Evolutionary conservation across 2,113 vertebrate genomes (phyloP), one percentile per base, ranked within the genome.

Genomic region (Callionymus lyra): DNA sequence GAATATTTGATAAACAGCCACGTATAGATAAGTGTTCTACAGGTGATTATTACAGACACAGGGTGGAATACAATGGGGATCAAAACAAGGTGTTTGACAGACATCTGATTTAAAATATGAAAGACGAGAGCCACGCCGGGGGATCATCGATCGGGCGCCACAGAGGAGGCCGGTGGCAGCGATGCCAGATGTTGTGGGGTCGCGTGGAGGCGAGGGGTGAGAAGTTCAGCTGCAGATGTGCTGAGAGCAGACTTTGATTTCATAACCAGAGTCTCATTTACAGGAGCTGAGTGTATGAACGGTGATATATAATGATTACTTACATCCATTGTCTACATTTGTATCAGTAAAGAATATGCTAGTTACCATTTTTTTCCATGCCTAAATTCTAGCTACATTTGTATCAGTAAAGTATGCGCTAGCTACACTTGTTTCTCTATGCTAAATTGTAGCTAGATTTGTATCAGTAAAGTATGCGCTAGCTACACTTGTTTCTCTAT

Each of bases 1-100:
- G 16, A 80, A 82, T 83, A 75, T 81, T 81, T 82, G 50, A 80
- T 60, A 51, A 21, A 15, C 27, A 34, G 42, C 51, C 12, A 63
- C 51, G 31, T 4, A 40, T 53, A 47, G 34, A 45, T n/a, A 45
- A 46, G 40, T 33, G 41, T 16, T 61, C 36, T 44, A 59, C 45
- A 17, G 56, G 12, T 31, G 36, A 61, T 60, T 65, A 47, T 56
- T 40, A 36, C 38, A 18, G 56, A 14, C 37, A 21, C 12, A 5
- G 16, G 38, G 15, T n/a, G 12, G 12, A 70, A 83, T 80, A 78
- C 77, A 78, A 72, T 54, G 74, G 67, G 14, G 35, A 59, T 43
- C 44, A 6, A 31, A 63, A 53, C 40, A 50, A 17, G 38, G 50
- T 56, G 46, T 32, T 53, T 56, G 45, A 49, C 32, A 51, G 46